These are phyloP conservation scores for Leptinotarsa juncta DNA, from an alignment of 2,888 invertebrate species.

Conservation along the genomic window DNA sequence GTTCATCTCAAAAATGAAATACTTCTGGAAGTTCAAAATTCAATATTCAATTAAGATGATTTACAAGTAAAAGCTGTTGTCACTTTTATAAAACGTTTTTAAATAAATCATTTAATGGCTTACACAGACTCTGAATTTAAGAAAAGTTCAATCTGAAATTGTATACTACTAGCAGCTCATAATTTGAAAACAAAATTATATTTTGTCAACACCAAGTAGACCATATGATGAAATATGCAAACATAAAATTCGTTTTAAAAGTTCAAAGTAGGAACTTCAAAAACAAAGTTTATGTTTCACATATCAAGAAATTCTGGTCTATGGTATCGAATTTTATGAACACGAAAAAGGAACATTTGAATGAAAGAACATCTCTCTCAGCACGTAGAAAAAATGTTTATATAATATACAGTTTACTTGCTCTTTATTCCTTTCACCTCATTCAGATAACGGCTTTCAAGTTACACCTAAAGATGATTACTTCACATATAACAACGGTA, in stretches of 20 bases:
- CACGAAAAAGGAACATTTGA: neutral
- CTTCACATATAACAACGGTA: neutral
- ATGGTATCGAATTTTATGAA: neutral
- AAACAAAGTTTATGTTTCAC: neutral
- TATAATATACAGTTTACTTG: too few species aligned
- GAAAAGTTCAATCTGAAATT: too few species aligned
- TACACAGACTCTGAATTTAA: too few species aligned
- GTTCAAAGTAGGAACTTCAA: conserved; percentile 4
- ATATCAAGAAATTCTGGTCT: neutral
- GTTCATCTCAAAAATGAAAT: too few species aligned
- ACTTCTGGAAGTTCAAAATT: too few species aligned
- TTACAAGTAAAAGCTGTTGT: too few species aligned
- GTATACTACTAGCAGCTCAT: too few species aligned
- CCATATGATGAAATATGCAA: neutral
- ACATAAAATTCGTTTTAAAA: conserved; percentile 21
- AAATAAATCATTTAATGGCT: too few species aligned
- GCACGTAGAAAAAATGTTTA: too few species aligned
- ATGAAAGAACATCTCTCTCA: too few species aligned
- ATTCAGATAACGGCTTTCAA: neutral
- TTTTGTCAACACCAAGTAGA: neutral
- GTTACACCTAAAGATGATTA: neutral
- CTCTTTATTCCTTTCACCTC: neutral
- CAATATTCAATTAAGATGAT: too few species aligned
- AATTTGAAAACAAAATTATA: neutral
- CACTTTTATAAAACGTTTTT: too few species aligned